Percentiles rank a stretch among this genome's conserved stretches.
Evolutionary conservation across 2,797 vertebrate species (phyloP).

Genomic region (Thripadectes ignobilis): DNA sequence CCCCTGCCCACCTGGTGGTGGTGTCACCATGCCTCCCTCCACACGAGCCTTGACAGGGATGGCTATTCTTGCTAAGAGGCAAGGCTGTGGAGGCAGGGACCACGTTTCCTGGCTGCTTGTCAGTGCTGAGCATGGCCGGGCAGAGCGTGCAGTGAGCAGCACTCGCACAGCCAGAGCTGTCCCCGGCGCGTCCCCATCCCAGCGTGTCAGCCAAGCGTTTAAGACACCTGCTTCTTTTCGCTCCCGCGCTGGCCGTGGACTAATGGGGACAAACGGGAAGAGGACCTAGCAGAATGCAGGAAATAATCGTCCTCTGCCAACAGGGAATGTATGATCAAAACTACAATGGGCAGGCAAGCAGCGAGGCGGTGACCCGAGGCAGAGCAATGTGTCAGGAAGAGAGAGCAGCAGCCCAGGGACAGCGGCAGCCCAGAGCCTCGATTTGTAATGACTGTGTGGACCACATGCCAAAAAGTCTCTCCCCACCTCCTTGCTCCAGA

Average conservation of each 20-base stretch:
- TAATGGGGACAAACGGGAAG: slow-evolving; percentile 58
- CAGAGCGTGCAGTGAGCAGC: neutral
- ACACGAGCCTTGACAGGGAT: neutral
- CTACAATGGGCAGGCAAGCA: slow-evolving; percentile 62
- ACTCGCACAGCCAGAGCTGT: slow-evolving; percentile 37
- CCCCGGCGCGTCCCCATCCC: neutral
- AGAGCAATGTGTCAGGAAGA: slow-evolving; percentile 64
- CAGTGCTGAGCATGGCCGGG: neutral
- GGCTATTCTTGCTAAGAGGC: neutral
- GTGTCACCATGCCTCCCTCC: neutral
- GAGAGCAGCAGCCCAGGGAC: slow-evolving; percentile 73
- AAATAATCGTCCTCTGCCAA: slow-evolving; percentile 69
- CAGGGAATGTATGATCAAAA: slow-evolving; percentile 65
- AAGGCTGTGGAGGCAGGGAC: neutral
- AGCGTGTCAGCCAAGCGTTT: slow-evolving; percentile 45
- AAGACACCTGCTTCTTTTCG: slow-evolving; percentile 64
- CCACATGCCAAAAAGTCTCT: slow-evolving; percentile 66
- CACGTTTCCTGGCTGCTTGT: neutral
- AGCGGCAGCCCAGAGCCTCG: slow-evolving; percentile 61
- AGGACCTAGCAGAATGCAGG: slow-evolving; percentile 52
- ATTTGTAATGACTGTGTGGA: slow-evolving; percentile 61
- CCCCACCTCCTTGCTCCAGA: slow-evolving; percentile 61
- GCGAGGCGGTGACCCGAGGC: slow-evolving; percentile 72
- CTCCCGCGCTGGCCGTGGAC: slow-evolving; percentile 46
- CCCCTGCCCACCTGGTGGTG: neutral